A percentile compares a stretch with the other conserved stretches of the same genome.
These are phyloP conservation scores for Kryptopterus vitreolus DNA, from an alignment of 2,797 vertebrate species.

Conservation along the genomic window DNA sequence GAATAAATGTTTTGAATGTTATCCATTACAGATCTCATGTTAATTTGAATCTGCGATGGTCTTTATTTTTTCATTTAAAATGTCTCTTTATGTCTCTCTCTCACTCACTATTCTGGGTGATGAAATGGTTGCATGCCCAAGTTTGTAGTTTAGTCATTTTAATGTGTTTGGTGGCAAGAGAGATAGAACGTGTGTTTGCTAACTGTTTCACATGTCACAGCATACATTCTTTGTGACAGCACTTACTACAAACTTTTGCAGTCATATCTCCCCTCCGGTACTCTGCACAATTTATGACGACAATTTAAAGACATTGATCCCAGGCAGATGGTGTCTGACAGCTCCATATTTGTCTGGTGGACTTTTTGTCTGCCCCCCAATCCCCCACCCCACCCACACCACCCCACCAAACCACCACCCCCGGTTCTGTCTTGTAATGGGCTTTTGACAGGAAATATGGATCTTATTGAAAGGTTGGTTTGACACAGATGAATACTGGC, in stretches of 20 bases:
- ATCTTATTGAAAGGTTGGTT: slow-evolving; percentile 17
- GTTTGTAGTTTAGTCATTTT: slow-evolving; percentile 16
- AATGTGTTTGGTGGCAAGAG: slow-evolving; percentile 11
- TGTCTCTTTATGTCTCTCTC: no score
- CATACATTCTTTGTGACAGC: slow-evolving; percentile 44
- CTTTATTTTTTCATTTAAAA: neutral
- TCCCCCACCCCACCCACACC: no score
- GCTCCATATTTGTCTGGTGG: slow-evolving; percentile 41
- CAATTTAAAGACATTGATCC: slow-evolving; percentile 48
- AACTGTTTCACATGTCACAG: slow-evolving; percentile 41
- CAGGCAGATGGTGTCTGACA: slow-evolving; percentile 42
- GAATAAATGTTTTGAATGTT: neutral
- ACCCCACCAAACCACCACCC: no score
- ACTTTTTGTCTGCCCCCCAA: slow-evolving; percentile 18
- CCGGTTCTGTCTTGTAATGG: slow-evolving; percentile 26
- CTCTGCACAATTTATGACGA: slow-evolving; percentile 50
- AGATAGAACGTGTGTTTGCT: slow-evolving; percentile 41
- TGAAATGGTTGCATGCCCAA: no score
- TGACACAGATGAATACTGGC: slow-evolving; percentile 8
- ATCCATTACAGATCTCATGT: neutral
- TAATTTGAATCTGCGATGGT: neutral
- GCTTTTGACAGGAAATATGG: slow-evolving; percentile 26
- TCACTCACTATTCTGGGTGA: no score
- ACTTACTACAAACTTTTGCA: slow-evolving; percentile 42
- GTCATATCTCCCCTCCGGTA: slow-evolving; percentile 46